Base-by-base conservation (phyloP, 2,888 invertebrate genomes). In the Stenotaenia linearis region DNA sequence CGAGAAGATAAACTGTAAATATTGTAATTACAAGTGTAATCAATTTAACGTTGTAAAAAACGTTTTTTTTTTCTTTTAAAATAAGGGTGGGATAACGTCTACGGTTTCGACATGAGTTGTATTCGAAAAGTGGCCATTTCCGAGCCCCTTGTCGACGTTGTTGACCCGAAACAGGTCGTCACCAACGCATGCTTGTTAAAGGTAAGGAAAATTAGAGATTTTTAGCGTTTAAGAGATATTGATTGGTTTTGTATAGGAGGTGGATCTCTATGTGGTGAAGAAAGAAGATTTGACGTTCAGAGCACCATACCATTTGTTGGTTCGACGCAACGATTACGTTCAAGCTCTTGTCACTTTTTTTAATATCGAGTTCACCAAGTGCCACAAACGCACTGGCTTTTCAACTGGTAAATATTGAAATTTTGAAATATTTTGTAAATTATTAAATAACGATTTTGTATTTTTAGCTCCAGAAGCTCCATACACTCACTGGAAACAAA, bases 401-500 rank as follows among this genome's bases (percentile, higher is more conserved):
- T 98, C 97, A 84, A 99, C 99, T 81, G 88, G 89, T 87, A 82
- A 80, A 83, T 25, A n/a, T n/a, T n/a, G n/a, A n/a, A n/a, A n/a
- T n/a, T n/a, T n/a, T n/a, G n/a, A n/a, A n/a, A n/a, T n/a, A n/a
- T n/a, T n/a, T n/a, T n/a, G n/a, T n/a, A n/a, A n/a, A n/a, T n/a
- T n/a, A n/a, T n/a, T n/a, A n/a, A n/a, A n/a, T n/a, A n/a, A n/a
- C n/a, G n/a, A n/a, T n/a, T n/a, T 74, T 74, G 21, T 5, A 21
- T 37, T 80, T 83, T 23, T 82, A 80, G 96, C 96, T 0, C 99
- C 99, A 0, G 98, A 98, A 86, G 93, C 96, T 0, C 94, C 95
- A 35, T 98, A 99, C 88, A 99, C 99, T 25, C 99, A 99, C 87
- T 99, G 99, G 99, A 99, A 99, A 87, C 97, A 98, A 87, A 95